phyloP scores from a whole-genome alignment of 2,888 invertebrate species.

The Hetaerina titia region DNA sequence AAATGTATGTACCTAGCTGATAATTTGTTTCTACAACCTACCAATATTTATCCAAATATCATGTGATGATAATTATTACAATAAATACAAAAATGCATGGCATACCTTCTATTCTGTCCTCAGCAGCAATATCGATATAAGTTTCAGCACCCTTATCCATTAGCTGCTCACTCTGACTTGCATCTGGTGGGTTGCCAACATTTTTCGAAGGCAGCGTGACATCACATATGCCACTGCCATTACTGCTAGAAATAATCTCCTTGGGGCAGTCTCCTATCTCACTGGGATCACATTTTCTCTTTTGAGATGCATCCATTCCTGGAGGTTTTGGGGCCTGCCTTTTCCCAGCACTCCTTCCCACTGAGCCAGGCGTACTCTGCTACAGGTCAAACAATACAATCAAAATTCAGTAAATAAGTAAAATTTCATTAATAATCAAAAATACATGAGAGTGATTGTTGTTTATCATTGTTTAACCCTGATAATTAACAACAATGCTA shows the following conservation, averaged over 20 bases:
- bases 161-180: neutral
- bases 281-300: constrained; percentile 7
- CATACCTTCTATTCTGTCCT: neutral
- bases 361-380: constrained; percentile 55
- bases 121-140: neutral
- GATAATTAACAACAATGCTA: too few species aligned
- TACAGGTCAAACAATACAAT: neutral
- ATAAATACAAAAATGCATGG: too few species aligned
- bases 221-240: neutral
- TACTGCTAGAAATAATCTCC: constrained; percentile 13
- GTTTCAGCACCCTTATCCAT: neutral
- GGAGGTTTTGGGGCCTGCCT: constrained; percentile 68
- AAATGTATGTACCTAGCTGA: too few species aligned
- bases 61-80: too few species aligned
- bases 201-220: neutral
- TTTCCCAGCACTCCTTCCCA: constrained; percentile 57
- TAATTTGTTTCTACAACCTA: too few species aligned
- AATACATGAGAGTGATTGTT: too few species aligned
- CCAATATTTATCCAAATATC: too few species aligned
- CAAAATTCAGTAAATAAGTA: too few species aligned
- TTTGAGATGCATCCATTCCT: constrained; percentile 42
- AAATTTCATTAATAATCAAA: too few species aligned
- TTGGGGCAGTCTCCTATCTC: neutral
- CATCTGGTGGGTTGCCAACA: neutral
- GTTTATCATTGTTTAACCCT: too few species aligned